Evolutionary conservation across 2,113 vertebrate species (phyloP).

Genomic region (Lophura nycthemera): DNA sequence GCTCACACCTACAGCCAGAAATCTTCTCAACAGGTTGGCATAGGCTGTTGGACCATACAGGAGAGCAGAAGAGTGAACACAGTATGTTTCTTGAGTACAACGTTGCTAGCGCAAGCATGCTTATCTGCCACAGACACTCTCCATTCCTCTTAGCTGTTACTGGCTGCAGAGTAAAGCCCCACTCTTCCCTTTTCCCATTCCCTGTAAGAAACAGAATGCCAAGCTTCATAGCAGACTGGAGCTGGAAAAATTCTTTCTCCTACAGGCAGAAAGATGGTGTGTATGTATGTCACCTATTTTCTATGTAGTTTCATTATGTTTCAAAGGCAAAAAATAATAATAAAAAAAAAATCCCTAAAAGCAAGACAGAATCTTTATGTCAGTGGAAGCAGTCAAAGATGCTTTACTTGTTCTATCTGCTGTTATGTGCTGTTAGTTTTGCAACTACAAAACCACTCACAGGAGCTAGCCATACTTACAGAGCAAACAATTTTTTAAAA

Average conservation of each 20-base stretch:
- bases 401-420: neutral
- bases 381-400: neutral
- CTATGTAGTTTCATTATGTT: neutral
- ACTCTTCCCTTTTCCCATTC: neutral
- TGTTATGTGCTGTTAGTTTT: neutral
- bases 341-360: neutral
- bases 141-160: neutral
- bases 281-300: neutral
- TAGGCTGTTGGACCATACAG: neutral
- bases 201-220: neutral
- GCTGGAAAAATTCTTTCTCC: neutral
- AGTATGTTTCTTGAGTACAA: neutral
- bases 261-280: neutral
- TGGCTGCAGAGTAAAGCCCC: neutral
- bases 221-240: neutral
- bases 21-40: neutral
- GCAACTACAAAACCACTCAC: neutral
- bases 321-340: neutral
- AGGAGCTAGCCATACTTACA: neutral
- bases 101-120: slow-evolving; percentile 16
- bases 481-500: neutral
- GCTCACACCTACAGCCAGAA: neutral
- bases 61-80: neutral
- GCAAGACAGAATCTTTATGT: neutral
- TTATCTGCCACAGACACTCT: neutral